Percentiles rank a stretch among this genome's conserved stretches.
Conservation (phyloP, 1,140 invertebrate species). For the Caenorhabditis latens region DNA sequence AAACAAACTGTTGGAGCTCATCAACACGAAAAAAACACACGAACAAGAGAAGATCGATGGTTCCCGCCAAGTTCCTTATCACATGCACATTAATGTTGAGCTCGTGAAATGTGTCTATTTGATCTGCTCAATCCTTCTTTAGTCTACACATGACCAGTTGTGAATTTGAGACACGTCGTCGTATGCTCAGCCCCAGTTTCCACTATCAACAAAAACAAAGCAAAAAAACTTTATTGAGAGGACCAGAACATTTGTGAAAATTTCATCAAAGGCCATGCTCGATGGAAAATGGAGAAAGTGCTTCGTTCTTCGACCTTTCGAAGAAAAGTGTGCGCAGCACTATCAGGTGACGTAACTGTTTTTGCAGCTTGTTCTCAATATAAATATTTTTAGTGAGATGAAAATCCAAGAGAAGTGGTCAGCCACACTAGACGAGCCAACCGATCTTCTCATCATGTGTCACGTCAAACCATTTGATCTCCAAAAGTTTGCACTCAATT, state of each 20-base stretch:
- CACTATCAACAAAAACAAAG: conserved; percentile 83
- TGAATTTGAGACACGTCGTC: conserved; percentile 91
- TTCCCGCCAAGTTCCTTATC: conserved; percentile 97
- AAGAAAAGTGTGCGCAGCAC: conserved; percentile 90
- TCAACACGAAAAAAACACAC: conserved; percentile 73
- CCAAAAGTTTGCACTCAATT: conserved; percentile 94
- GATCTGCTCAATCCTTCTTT: conserved; percentile 92
- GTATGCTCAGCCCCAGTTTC: conserved; percentile 84
- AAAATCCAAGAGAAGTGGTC: conserved; percentile 94
- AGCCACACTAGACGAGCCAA: conserved; percentile 97
- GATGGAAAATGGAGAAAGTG: conserved; percentile 96
- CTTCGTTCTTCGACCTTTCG: conserved; percentile 94
- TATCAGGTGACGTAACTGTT: conserved; percentile 81
- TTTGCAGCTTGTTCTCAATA: background rate
- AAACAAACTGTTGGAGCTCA: conserved; percentile 87
- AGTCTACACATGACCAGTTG: conserved; percentile 98
- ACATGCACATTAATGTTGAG: conserved; percentile 99
- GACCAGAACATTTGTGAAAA: conserved; percentile 99
- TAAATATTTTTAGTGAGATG: conserved; percentile 86
- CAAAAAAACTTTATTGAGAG: conserved; percentile 84
- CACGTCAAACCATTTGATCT: conserved; percentile 95
- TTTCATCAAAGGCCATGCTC: conserved; percentile 95
- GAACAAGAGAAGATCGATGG: conserved; percentile 89
- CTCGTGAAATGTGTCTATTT: conserved; percentile 98
- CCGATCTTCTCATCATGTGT: conserved; percentile 96